phyloP scores from a whole-genome alignment of 2,797 vertebrate genomes.

The Nyctalus aviator region DNA sequence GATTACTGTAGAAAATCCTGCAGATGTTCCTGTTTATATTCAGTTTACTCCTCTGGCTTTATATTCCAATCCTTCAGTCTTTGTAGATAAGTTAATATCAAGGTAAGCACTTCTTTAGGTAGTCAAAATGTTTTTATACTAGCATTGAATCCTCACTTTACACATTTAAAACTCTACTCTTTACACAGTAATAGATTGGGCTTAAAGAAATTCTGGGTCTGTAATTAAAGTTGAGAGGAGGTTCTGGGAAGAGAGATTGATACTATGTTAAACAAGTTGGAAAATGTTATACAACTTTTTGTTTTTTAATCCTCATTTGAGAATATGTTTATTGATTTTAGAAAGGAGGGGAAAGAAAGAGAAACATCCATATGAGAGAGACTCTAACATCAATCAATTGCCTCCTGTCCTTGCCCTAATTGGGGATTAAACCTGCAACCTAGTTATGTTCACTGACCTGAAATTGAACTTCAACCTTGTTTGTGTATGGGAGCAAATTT shows the following conservation, averaged over 20 bases:
- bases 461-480: neutral
- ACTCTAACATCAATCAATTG: neutral
- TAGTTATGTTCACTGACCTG: neutral
- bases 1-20: constrained; percentile 95
- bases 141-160: constrained; percentile 5
- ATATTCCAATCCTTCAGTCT: constrained; percentile 93
- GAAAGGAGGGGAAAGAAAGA: neutral
- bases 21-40: constrained; percentile 94
- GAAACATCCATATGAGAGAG: neutral
- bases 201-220: constrained; percentile 33
- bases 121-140: neutral
- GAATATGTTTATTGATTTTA: neutral
- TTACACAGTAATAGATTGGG: neutral
- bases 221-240: neutral
- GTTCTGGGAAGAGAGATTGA: neutral
- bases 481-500: neutral
- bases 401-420: neutral
- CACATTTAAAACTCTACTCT: neutral
- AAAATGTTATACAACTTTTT: constrained; percentile 17
- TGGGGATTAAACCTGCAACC: neutral
- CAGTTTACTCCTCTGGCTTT: constrained; percentile 96
- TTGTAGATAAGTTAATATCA: constrained; percentile 93
- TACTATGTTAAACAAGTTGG: constrained; percentile 8
- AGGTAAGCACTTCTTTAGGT: constrained; percentile 87
- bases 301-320: neutral